A percentile compares a stretch with the other conserved stretches of the same genome.
Evolutionary conservation across 1,140 invertebrate species (phyloP).

Genomic region (Condylostylus longicornis): DNA sequence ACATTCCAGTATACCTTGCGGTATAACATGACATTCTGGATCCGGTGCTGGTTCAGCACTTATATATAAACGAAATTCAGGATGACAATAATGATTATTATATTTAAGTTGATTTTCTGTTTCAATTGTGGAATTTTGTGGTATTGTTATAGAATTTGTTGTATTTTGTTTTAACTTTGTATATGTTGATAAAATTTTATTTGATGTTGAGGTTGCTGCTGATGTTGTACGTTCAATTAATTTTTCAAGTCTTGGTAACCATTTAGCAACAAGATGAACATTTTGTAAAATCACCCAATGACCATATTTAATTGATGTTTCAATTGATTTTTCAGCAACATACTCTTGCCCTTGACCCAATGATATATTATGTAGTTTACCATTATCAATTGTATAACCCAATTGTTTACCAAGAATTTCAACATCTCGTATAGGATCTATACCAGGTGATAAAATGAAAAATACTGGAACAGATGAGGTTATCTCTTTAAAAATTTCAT

Average conservation of each 20-base stretch:
- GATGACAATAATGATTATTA: constrained; percentile 44
- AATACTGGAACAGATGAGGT: constrained; percentile 75
- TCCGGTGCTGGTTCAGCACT: constrained; percentile 45
- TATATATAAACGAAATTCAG: constrained; percentile 49
- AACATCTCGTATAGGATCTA: constrained; percentile 84
- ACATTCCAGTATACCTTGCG: constrained; percentile 77
- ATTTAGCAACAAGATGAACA: constrained; percentile 81
- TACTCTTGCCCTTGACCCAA: constrained; percentile 88
- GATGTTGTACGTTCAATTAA: constrained; percentile 66
- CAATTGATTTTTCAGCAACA: constrained; percentile 74
- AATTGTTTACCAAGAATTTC: constrained; percentile 61
- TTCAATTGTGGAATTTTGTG: no score
- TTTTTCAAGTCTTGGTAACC: constrained; percentile 80
- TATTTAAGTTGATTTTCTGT: constrained; percentile 11
- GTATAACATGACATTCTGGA: constrained; percentile 42
- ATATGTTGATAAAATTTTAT: no score
- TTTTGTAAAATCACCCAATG: constrained; percentile 90
- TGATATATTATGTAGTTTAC: constrained; percentile 84
- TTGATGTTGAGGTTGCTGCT: no score
- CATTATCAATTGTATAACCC: constrained; percentile 61
- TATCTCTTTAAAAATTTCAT: constrained; percentile 76
- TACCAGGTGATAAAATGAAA: constrained; percentile 89
- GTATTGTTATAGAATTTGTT: no score
- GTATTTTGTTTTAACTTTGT: no score
- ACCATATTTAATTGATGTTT: constrained; percentile 54